Evolutionary conservation across 2,888 invertebrate genomes (phyloP).

Genomic region (Andrena trimmerana): DNA sequence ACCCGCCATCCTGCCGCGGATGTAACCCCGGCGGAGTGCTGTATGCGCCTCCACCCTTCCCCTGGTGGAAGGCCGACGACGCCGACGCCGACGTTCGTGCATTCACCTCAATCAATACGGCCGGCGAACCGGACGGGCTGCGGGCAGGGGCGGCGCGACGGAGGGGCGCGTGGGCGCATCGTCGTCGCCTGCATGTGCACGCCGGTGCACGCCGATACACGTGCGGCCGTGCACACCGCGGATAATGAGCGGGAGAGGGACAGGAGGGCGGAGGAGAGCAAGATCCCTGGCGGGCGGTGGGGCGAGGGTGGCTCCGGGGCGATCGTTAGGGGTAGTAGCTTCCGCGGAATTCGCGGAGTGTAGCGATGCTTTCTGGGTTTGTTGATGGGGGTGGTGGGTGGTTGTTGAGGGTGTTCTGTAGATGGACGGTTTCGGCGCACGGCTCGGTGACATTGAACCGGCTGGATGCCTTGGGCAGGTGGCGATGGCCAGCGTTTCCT

Average conservation of each 20-base stretch:
- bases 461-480: no score
- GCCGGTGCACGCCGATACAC: conserved; percentile 53
- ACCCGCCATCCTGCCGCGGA: conserved; percentile 38
- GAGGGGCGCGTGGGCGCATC: conserved; percentile 41
- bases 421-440: background rate
- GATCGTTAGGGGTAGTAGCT: conserved; percentile 46
- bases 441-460: conserved; percentile 13
- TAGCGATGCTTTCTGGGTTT: background rate
- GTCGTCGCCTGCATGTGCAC: conserved; percentile 60
- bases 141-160: conserved; percentile 12
- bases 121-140: conserved; percentile 57
- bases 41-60: conserved; percentile 65
- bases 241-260: conserved; percentile 48
- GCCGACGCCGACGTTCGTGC: conserved; percentile 76
- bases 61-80: conserved; percentile 64
- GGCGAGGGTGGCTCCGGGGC: conserved; percentile 13
- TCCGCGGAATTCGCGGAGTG: conserved; percentile 6
- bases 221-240: conserved; percentile 47
- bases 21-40: conserved; percentile 40
- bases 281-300: conserved; percentile 13
- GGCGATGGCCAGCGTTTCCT: no score
- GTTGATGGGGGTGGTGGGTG: no score
- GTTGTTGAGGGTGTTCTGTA: no score
- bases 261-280: background rate
- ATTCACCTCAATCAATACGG: conserved; percentile 82